phyloP scores from a whole-genome alignment of 2,797 vertebrate species.

The Sparidentex hasta region DNA sequence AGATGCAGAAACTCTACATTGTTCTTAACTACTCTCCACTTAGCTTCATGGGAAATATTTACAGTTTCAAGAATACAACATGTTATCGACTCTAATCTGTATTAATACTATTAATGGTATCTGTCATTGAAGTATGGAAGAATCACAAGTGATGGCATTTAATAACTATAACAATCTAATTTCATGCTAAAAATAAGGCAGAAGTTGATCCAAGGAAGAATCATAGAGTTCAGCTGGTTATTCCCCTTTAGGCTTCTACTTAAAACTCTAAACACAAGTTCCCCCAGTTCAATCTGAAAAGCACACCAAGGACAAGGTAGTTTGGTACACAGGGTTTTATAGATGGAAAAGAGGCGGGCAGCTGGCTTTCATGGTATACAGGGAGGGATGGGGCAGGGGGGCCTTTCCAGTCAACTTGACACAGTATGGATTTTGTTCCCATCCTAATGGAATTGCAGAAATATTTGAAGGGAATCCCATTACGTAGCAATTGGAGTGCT shows the following conservation, averaged over 20 bases:
- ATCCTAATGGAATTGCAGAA: conserved; percentile 79
- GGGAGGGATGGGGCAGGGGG: neutral
- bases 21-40: neutral
- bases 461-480: conserved; percentile 86
- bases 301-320: conserved; percentile 17
- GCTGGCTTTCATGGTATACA: conserved; percentile 42
- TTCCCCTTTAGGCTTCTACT: neutral
- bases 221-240: neutral
- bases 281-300: conserved; percentile 12
- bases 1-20: neutral
- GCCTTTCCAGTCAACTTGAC: conserved; percentile 67
- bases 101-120: neutral
- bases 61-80: neutral
- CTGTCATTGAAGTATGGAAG: neutral
- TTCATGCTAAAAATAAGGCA: neutral
- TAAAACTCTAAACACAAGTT: neutral
- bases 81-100: neutral
- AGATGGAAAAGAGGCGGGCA: conserved; percentile 27
- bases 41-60: neutral
- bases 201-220: neutral
- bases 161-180: neutral
- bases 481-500: conserved; percentile 82
- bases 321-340: conserved; percentile 37
- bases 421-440: conserved; percentile 83
- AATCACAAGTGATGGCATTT: no score